These are phyloP conservation scores for Mastomys coucha DNA, from an alignment of 2,113 vertebrate species.

Conservation along the genomic window DNA sequence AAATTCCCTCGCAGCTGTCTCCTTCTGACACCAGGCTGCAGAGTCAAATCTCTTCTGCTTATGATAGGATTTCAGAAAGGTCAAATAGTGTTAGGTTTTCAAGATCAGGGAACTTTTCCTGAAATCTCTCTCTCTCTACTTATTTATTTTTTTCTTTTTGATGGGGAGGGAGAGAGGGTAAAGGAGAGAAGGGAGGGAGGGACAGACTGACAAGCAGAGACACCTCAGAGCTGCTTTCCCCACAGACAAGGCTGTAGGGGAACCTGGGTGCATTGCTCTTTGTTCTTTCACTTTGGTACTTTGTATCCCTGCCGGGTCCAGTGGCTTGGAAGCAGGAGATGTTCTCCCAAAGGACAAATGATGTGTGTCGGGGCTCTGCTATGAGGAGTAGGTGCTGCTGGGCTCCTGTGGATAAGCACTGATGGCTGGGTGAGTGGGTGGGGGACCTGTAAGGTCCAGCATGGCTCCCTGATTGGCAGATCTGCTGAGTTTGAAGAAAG, in stretches of 20 bases:
- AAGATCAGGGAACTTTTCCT: conserved; percentile 31
- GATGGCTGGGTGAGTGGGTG: background rate
- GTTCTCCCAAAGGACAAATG: background rate
- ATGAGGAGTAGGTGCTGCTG: background rate
- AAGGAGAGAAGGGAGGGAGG: too few species aligned
- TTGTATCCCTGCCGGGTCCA: background rate
- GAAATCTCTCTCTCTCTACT: background rate
- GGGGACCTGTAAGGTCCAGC: background rate
- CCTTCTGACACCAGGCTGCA: too few species aligned
- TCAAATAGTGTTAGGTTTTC: background rate
- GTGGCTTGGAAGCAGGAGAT: background rate
- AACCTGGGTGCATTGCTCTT: background rate
- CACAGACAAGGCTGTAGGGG: background rate
- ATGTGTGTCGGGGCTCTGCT: background rate
- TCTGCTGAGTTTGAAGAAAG: background rate
- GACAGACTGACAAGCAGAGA: background rate
- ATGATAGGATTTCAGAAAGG: background rate
- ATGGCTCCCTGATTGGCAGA: background rate
- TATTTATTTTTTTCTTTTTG: background rate
- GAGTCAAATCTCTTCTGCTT: background rate
- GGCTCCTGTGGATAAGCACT: background rate
- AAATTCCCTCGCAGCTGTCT: background rate
- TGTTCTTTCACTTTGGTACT: background rate
- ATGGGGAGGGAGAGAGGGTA: background rate
- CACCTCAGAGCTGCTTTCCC: background rate